These are phyloP conservation scores for Rhinophrynus dorsalis DNA, from an alignment of 2,797 vertebrate genomes.

Conservation along the genomic window DNA sequence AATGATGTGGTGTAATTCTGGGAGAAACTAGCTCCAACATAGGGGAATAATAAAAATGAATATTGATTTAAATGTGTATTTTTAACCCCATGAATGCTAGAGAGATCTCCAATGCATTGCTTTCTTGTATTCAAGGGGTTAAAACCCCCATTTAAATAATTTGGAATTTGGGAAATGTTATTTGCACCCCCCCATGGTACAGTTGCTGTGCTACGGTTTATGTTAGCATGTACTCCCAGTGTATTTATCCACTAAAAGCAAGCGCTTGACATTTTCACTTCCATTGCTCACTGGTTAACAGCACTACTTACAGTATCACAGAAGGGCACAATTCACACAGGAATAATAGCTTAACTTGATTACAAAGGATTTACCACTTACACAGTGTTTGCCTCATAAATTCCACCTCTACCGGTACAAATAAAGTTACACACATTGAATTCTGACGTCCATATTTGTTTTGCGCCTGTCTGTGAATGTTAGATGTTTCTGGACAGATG, in stretches of 20 bases:
- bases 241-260: background rate
- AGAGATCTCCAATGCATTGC: too few relatives aligned
- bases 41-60: too few relatives aligned
- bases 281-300: constrained; percentile 6
- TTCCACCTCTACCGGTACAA: constrained; percentile 23
- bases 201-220: too few relatives aligned
- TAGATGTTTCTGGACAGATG: constrained; percentile 8
- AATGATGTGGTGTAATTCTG: too few relatives aligned
- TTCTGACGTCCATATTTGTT: background rate
- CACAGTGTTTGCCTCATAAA: constrained; percentile 16
- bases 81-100: too few relatives aligned
- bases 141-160: too few relatives aligned
- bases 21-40: too few relatives aligned
- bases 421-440: constrained; percentile 16
- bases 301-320: constrained; percentile 6
- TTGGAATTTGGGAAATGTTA: too few relatives aligned
- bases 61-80: too few relatives aligned
- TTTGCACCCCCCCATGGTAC: too few relatives aligned
- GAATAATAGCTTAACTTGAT: constrained; percentile 25
- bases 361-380: constrained; percentile 33
- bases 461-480: background rate
- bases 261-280: constrained; percentile 13
- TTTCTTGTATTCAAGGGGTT: too few relatives aligned
- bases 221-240: too few relatives aligned
- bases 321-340: constrained; percentile 32